A percentile compares a stretch with the other conserved stretches of the same genome.
Evolutionary conservation across 2,888 invertebrate genomes (phyloP).

Genomic region (Drosophila niveifrons): DNA sequence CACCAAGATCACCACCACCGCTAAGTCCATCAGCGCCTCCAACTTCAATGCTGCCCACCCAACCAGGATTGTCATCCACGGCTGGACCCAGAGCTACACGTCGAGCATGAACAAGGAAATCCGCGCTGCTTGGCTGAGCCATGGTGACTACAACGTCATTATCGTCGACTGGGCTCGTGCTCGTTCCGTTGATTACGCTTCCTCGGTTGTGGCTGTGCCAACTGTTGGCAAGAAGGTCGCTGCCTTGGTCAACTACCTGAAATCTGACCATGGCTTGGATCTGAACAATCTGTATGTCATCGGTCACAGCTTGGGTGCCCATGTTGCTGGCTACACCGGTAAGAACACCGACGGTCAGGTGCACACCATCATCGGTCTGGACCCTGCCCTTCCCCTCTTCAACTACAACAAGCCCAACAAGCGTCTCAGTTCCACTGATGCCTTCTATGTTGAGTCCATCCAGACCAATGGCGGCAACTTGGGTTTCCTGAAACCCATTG

Average conservation of each 20-base stretch:
- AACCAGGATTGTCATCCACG: constrained; percentile 86
- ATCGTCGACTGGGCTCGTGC: constrained; percentile 88
- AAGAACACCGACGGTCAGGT: constrained; percentile 87
- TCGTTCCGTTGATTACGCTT: constrained; percentile 86
- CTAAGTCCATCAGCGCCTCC: constrained; percentile 56
- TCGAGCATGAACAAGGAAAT: constrained; percentile 81
- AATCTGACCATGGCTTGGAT: constrained; percentile 85
- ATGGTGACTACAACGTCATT: constrained; percentile 87
- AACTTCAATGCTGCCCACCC: constrained; percentile 62
- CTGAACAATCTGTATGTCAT: constrained; percentile 86
- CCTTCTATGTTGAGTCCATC: constrained; percentile 82
- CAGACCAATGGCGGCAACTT: constrained; percentile 82
- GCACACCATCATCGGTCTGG: constrained; percentile 87
- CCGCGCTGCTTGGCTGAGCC: constrained; percentile 86
- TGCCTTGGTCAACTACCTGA: constrained; percentile 82
- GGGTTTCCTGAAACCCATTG: constrained; percentile 83
- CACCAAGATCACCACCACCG: constrained; percentile 56
- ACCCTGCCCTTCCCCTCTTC: constrained; percentile 83
- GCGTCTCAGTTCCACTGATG: constrained; percentile 76
- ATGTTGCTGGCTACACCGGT: constrained; percentile 88
- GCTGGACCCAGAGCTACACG: constrained; percentile 87
- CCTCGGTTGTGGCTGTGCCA: constrained; percentile 86
- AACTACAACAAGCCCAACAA: constrained; percentile 68
- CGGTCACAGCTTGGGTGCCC: constrained; percentile 88
- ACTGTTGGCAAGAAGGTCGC: constrained; percentile 79